Conservation (phyloP, 92 coral and sea anemone species). For the Palythoa grandiflora region DNA sequence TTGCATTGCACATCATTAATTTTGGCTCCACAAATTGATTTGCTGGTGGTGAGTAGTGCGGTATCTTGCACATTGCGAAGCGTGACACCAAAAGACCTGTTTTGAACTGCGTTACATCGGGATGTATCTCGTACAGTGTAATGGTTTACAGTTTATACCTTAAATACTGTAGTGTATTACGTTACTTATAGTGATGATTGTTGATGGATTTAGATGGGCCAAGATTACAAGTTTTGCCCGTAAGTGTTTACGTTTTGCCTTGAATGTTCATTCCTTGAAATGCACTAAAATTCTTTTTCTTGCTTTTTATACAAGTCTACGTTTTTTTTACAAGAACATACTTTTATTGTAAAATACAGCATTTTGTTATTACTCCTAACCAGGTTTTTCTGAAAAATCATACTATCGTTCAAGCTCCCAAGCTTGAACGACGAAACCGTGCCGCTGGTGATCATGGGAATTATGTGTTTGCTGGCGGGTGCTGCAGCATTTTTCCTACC, state of each 20-base stretch:
- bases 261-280: too few species aligned
- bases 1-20: too few species aligned
- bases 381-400: background rate
- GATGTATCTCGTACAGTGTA: background rate
- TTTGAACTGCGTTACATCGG: background rate
- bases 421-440: constrained; percentile 24
- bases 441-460: constrained; percentile 41
- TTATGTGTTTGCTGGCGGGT: constrained; percentile 28
- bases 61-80: background rate
- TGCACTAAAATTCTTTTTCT: too few species aligned
- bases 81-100: background rate
- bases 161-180: background rate
- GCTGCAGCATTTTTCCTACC: constrained; percentile 30
- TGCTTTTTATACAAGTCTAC: too few species aligned
- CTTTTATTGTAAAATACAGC: too few species aligned
- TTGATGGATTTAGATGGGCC: too few species aligned
- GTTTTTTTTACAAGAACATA: too few species aligned
- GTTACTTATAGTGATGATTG: too few species aligned
- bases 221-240: too few species aligned
- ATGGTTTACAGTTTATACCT: background rate
- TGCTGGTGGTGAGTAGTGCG: background rate
- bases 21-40: too few species aligned
- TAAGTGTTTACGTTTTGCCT: too few species aligned
- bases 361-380: background rate
- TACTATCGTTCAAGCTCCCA: constrained; percentile 8